Base-by-base conservation (phyloP, 2,797 vertebrate species). In the Pterois miles region DNA sequence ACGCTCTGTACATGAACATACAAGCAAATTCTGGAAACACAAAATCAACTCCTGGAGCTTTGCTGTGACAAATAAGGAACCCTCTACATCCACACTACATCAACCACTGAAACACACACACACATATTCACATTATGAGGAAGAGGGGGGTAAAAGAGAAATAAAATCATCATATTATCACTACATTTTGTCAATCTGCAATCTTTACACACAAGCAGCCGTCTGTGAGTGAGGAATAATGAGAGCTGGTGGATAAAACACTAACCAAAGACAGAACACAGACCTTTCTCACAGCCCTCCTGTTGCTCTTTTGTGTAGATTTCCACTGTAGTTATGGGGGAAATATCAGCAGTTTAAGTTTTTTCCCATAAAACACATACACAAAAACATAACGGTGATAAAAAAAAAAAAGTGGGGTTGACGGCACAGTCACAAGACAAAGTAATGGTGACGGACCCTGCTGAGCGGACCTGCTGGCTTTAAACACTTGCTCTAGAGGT, bases 191-290 rank as follows among this genome's bases (percentile, higher is more conserved):
- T 85, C 76, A 48, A 50, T 74, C 59, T 65, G 57, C 43, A 66
- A 38, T 69, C 81, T 84, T 65, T 81, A 74, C 58, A 82, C 66
- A 68, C 48, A 71, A 80, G 59, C 71, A 76, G 65, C 68, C 53
- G 29, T 65, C 67, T 74, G 81, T 63, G 52, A 63, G 77, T 43
- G 68, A 74, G 63, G 66, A 33, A 25, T 34, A 25, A 59, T 34
- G 71, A 69, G 65, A 71, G 65, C 53, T 2, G 27, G 50, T 5
- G n/a, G 66, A 76, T 71, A 16, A 85, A 91, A 91, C 89, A 89
- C 89, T 92, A 94, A 94, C 94, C 94, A 95, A 94, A 94, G 93
- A 95, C 81, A 78, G 84, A 85, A 90, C 83, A 88, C 75, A 78
- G 76, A 78, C 52, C 63, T 86, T 78, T 78, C 66, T 84, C 82